Evolutionary conservation across 2,113 vertebrate species (phyloP).

Genomic region (Podarcis cretensis): DNA sequence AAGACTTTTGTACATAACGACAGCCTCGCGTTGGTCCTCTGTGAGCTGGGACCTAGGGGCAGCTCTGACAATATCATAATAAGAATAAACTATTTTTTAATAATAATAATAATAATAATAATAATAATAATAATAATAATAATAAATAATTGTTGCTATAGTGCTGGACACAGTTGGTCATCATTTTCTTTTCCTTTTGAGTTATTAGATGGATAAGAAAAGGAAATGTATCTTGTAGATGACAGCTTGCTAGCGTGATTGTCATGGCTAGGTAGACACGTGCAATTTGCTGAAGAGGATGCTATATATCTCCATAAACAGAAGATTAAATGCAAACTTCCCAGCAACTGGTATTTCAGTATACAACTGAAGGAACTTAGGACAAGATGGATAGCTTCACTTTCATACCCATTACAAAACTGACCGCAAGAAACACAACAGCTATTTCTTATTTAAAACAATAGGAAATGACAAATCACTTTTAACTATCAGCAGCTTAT

Average conservation of each 20-base stretch:
- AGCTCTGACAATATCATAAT: too few species aligned
- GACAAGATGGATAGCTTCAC: conserved; percentile 57
- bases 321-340: conserved; percentile 57
- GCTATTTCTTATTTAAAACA: conserved; percentile 38
- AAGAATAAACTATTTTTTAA: background rate
- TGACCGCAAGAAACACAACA: conserved; percentile 39
- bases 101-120: too few species aligned
- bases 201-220: conserved; percentile 38
- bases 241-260: conserved; percentile 9
- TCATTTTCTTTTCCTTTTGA: background rate
- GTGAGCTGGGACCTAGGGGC: too few species aligned
- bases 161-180: conserved; percentile 1
- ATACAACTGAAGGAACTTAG: conserved; percentile 41
- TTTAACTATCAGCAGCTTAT: conserved; percentile 53
- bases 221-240: conserved; percentile 29
- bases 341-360: conserved; percentile 44
- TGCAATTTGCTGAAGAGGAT: conserved; percentile 39
- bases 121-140: too few species aligned
- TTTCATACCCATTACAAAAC: conserved; percentile 46
- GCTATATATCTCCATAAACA: conserved; percentile 52
- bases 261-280: conserved; percentile 1
- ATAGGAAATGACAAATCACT: conserved; percentile 25
- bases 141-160: background rate
- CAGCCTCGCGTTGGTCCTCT: too few species aligned
- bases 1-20: too few species aligned